These are phyloP conservation scores for Bujurquina vittata DNA, from an alignment of 2,113 vertebrate genomes.

Conservation along the genomic window DNA sequence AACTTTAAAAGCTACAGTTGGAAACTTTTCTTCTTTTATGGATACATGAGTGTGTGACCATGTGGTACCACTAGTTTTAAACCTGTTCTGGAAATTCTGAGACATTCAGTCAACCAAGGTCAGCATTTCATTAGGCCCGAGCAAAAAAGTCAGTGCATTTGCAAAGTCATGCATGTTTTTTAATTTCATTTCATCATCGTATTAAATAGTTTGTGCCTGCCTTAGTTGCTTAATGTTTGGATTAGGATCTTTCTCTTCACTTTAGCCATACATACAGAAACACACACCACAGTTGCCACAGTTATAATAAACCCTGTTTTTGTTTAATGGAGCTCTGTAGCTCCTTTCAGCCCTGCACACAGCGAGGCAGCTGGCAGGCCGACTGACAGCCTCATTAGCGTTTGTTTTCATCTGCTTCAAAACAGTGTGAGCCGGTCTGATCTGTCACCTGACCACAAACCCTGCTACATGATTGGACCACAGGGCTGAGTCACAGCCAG, in stretches of 20 bases:
- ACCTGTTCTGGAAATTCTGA: neutral
- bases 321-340: conserved; percentile 10
- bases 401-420: conserved; percentile 76
- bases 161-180: neutral
- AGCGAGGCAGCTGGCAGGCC: conserved; percentile 61
- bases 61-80: neutral
- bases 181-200: neutral
- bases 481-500: conserved; percentile 42
- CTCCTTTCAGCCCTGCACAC: conserved; percentile 26
- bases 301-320: conserved; percentile 19
- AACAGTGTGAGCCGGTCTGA: conserved; percentile 50
- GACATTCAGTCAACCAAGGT: neutral
- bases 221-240: neutral
- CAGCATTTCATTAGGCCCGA: neutral
- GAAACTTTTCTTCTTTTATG: neutral
- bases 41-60: neutral
- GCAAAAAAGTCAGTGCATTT: neutral
- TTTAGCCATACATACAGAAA: neutral
- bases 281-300: conserved; percentile 25
- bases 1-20: neutral
- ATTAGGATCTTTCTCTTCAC: neutral
- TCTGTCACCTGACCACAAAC: conserved; percentile 67
- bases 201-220: neutral
- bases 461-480: conserved; percentile 30
- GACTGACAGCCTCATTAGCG: conserved; percentile 65